Evolutionary conservation across 2,797 vertebrate genomes (phyloP).

Genomic region (Borostomias antarcticus): DNA sequence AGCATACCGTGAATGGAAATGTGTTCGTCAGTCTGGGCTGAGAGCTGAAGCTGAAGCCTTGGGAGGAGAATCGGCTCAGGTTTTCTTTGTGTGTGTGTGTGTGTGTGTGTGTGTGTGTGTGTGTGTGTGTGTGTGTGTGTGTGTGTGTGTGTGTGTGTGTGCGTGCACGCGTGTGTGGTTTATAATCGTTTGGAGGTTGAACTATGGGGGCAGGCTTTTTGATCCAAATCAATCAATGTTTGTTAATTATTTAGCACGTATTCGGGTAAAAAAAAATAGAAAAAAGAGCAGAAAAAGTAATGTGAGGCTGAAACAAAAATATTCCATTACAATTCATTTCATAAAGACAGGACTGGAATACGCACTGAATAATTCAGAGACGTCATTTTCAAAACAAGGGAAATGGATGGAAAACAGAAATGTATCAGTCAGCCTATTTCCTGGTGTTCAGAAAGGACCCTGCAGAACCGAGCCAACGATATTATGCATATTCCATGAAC

Average conservation of each 20-base stretch:
- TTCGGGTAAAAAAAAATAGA: background rate
- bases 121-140: no score
- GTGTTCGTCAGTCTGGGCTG: slow-evolving; percentile 41
- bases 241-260: background rate
- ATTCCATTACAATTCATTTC: background rate
- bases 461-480: background rate
- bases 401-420: background rate
- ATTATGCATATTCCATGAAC: no score
- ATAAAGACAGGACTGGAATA: background rate
- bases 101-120: no score
- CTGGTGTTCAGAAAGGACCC: no score
- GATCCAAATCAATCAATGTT: background rate
- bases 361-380: background rate
- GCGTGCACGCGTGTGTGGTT: slow-evolving; percentile 4
- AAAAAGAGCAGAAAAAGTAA: background rate
- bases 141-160: no score
- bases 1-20: slow-evolving; percentile 47
- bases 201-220: background rate
- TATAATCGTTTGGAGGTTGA: background rate
- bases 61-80: slow-evolving; percentile 24
- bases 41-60: slow-evolving; percentile 27
- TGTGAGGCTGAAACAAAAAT: background rate
- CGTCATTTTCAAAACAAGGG: background rate
- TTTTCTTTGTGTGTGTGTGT: no score
- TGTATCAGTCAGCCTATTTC: background rate